Evolutionary conservation across 2,113 vertebrate genomes (phyloP), one percentile per base, ranked within the genome.

Genomic region (Phrynosoma platyrhinos): DNA sequence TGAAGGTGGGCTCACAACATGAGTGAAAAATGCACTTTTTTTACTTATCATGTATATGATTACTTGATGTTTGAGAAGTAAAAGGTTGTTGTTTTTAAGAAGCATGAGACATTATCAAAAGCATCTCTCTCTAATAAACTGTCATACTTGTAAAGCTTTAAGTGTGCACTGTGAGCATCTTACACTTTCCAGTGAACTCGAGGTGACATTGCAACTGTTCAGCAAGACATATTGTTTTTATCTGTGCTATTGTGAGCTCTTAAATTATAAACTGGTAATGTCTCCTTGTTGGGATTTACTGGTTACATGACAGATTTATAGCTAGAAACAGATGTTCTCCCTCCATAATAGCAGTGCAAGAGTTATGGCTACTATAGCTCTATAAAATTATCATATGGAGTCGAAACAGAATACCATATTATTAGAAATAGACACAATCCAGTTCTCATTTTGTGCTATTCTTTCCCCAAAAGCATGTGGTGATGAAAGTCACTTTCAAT

Each of bases 311-410:
- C 75, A 89, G 89, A 96, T 95, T 96, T 94, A 96, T 82, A 88
- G 87, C 16, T 53, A 4, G 90, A 78, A 96, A 92, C 95, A 95
- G 87, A 96, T 95, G 93, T 93, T 93, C 30, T 89, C 84, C 20
- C 82, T 95, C 64, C 47, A 79, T 90, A 88, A 96, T 66, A 94
- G 47, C 81, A 93, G 12, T 79, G 88, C 83, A 93, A 87, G 64
- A 90, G 23, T 87, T 91, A 91, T 78, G 78, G 79, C 69, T 88
- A 79, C 27, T 79, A 23, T 0, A 42, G 83, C 91, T 93, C 85
- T 90, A 32, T 66, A 94, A 91, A 94, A 92, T 93, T 93, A 86
- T 92, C 85, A 92, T 82, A 88, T 80, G 69, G 12, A 85, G 5
- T 78, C 14, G 18, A 72, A 85, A 91, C 84, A 90, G 89, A 20